Percentiles rank a stretch among this genome's conserved stretches.
These are phyloP conservation scores for Leucosticte australis DNA, from an alignment of 2,113 vertebrate species.

Conservation along the genomic window DNA sequence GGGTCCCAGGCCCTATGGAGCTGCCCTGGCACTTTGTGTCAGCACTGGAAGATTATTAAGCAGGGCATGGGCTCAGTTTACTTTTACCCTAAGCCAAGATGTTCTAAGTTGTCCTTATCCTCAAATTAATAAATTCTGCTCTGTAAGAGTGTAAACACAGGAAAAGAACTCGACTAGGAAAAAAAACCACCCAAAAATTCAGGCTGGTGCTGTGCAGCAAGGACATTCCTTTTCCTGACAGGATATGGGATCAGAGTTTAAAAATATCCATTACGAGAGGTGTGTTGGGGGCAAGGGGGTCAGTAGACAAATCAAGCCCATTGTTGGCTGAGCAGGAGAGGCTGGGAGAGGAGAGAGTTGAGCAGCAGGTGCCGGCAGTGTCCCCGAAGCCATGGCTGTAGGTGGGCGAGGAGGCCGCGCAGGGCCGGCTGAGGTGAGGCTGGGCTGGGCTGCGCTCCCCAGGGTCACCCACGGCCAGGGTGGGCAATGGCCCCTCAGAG, in stretches of 20 bases:
- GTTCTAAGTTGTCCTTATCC: conserved; percentile 47
- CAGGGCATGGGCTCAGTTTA: background rate
- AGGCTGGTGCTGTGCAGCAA: conserved; percentile 15
- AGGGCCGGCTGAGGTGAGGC: accelerated
- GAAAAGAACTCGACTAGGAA: conserved; percentile 56
- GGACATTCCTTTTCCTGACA: conserved; percentile 60
- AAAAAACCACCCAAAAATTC: background rate
- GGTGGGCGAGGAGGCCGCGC: accelerated
- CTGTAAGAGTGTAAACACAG: conserved; percentile 62
- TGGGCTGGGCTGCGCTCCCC: accelerated
- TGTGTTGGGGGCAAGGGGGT: background rate
- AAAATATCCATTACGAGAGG: background rate
- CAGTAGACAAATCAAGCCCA: conserved; percentile 26
- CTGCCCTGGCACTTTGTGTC: background rate
- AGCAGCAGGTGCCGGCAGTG: background rate
- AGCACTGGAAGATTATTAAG: background rate
- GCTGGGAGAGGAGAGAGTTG: background rate
- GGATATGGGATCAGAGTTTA: conserved; percentile 48
- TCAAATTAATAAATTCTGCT: conserved; percentile 53
- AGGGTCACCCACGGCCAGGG: accelerated
- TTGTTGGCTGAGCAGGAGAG: conserved; percentile 10
- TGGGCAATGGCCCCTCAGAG: background rate
- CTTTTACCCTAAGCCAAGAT: conserved; percentile 29
- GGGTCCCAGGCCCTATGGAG: background rate
- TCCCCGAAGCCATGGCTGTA: accelerated